These are phyloP conservation scores for Arizona elegans DNA, from an alignment of 2,113 vertebrate genomes.

Conservation along the genomic window DNA sequence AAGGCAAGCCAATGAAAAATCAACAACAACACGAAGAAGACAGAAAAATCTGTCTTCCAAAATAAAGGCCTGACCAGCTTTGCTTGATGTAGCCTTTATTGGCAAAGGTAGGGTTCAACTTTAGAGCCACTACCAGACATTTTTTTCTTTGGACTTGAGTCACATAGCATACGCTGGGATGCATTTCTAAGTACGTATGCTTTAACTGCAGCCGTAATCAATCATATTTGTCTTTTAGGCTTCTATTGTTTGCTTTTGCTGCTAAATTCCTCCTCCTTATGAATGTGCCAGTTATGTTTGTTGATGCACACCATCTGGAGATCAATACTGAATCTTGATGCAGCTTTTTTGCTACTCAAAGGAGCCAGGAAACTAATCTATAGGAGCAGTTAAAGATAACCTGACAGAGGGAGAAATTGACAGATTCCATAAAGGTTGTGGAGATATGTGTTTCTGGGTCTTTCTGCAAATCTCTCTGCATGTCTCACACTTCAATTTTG, in stretches of 20 bases:
- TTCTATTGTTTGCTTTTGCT: slow-evolving; percentile 15
- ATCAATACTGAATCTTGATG: neutral
- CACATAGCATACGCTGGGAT: neutral
- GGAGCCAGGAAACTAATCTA: slow-evolving; percentile 2
- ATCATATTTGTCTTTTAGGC: neutral
- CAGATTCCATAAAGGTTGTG: neutral
- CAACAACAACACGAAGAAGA: neutral
- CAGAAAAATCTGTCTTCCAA: neutral
- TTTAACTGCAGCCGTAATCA: neutral
- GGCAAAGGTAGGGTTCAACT: neutral
- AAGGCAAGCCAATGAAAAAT: neutral
- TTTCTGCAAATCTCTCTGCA: neutral
- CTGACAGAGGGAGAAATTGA: neutral
- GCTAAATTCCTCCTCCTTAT: neutral
- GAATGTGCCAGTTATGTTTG: slow-evolving; percentile 4
- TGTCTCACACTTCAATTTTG: neutral
- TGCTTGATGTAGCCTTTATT: neutral
- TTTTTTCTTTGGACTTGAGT: neutral
- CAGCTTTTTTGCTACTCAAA: neutral
- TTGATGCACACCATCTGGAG: slow-evolving; percentile 11
- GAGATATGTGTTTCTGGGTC: neutral
- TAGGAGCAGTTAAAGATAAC: slow-evolving; percentile 8
- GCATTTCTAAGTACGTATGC: neutral
- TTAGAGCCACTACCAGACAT: neutral
- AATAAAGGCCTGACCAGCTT: neutral